Conservation (phyloP, 2,888 invertebrate genomes). For the Arge pagana region DNA sequence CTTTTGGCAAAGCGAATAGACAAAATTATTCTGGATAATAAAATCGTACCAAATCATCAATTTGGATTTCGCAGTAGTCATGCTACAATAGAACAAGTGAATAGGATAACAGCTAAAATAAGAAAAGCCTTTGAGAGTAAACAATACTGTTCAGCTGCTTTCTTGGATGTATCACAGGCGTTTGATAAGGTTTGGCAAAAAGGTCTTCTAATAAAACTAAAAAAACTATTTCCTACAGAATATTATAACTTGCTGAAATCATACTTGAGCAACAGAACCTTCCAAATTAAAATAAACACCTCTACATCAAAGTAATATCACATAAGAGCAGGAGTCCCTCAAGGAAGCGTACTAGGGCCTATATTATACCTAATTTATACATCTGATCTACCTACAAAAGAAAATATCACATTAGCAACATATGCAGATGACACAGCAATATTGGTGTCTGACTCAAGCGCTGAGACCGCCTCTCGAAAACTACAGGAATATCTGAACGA, state of each 20-base stretch:
- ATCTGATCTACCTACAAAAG: conserved; percentile 26
- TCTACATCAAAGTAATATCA: background rate
- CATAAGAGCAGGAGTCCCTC: conserved; percentile 28
- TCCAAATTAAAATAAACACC: conserved; percentile 9
- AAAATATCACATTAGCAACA: conserved; percentile 21
- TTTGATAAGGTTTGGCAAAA: conserved; percentile 39
- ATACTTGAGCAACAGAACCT: conserved; percentile 25
- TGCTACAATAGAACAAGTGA: conserved; percentile 32
- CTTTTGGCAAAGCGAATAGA: conserved; percentile 29
- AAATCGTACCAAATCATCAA: conserved; percentile 29
- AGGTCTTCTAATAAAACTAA: conserved; percentile 31
- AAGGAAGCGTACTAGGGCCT: conserved; percentile 30
- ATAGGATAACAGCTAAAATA: conserved; percentile 29
- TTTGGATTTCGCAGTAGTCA: conserved; percentile 34
- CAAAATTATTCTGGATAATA: background rate
- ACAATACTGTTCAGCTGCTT: conserved; percentile 33
- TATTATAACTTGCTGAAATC: conserved; percentile 29
- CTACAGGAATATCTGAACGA: conserved; percentile 32
- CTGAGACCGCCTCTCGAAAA: conserved; percentile 26
- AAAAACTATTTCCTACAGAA: conserved; percentile 22
- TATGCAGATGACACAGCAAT: conserved; percentile 31
- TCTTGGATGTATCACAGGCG: conserved; percentile 35
- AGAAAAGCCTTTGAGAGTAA: conserved; percentile 26
- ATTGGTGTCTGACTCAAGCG: conserved; percentile 22
- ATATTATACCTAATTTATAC: conserved; percentile 27